Base-by-base conservation (phyloP, 2,797 vertebrate species). In the Lutra lutra region DNA sequence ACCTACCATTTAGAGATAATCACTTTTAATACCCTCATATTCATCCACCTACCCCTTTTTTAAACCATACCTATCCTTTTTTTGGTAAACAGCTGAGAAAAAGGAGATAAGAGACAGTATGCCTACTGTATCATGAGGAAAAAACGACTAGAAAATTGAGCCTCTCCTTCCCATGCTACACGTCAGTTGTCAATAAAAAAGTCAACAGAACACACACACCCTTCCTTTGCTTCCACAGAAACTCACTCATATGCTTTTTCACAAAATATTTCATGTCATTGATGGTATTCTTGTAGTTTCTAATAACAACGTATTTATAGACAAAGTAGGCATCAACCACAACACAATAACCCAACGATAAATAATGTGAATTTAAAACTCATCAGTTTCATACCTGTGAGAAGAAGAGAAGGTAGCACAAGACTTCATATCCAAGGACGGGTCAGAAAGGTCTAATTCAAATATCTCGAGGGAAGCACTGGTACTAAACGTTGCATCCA, bases 401-500 rank as follows among this genome's bases (percentile, higher is more conserved):
- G 99, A 97, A 48, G 99, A 99, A 17, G 99, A 99, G 95, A 99
- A 99, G 14, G 99, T 99, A 91, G 99, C 99, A 6, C 99, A 99
- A 21, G 99, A 99, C 98, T 99, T 99, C 99, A 99, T 99, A 95
- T 99, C 99, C 98, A 99, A 98, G 0, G 99, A 99, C 0, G 99
- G 99, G 18, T 99, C 99, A 0, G 99, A 98, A 97, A 99, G 98
- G 94, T 99, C 99, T 98, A 99, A 97, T 98, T 99, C 99, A 82
- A 99, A 99, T 97, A 99, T 99, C 98, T 99, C 99, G 95, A 99
- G 96, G 20, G 99, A 99, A 93, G 99, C 99, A 97, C 78, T 99
- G 94, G 99, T 99, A 98, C 99, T 99, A 98, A 99, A 99, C 60
- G 99, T 99, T 92, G 99, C 99, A 98, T 99, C 99, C 70, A 99